phyloP scores from a whole-genome alignment of 2,113 vertebrate genomes.

The Alouatta palliata region DNA sequence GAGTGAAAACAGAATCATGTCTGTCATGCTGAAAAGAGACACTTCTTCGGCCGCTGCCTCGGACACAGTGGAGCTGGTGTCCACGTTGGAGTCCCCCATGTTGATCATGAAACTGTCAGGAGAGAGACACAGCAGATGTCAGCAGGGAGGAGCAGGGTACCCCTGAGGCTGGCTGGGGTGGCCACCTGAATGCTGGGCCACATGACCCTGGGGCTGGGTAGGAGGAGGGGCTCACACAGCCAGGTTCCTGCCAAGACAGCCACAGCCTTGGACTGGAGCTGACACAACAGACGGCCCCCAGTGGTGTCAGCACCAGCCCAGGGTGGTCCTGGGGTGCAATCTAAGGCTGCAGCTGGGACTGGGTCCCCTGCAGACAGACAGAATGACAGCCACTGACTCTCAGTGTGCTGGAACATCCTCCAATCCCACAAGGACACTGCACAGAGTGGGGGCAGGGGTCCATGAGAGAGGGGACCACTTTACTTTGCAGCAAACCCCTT shows the following conservation, averaged over 20 bases:
- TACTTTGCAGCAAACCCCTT: background rate
- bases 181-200: background rate
- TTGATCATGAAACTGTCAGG: constrained; percentile 51
- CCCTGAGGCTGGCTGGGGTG: background rate
- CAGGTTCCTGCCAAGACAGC: background rate
- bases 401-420: background rate
- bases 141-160: background rate
- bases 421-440: background rate
- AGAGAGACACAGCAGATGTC: background rate
- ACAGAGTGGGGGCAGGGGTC: background rate
- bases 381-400: background rate
- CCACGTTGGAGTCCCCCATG: constrained; percentile 83
- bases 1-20: constrained; percentile 92
- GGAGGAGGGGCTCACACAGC: background rate
- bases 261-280: background rate
- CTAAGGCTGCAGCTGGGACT: too few relatives aligned
- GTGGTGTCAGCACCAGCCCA: background rate
- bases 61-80: constrained; percentile 42
- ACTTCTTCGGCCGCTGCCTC: constrained; percentile 80
- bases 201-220: background rate
- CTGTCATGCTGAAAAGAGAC: constrained; percentile 89
- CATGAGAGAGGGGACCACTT: background rate
- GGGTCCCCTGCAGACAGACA: background rate
- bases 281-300: rapidly evolving
- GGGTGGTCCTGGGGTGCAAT: background rate